Base-by-base conservation (phyloP, 1,140 invertebrate genomes). In the Portunus trituberculatus region DNA sequence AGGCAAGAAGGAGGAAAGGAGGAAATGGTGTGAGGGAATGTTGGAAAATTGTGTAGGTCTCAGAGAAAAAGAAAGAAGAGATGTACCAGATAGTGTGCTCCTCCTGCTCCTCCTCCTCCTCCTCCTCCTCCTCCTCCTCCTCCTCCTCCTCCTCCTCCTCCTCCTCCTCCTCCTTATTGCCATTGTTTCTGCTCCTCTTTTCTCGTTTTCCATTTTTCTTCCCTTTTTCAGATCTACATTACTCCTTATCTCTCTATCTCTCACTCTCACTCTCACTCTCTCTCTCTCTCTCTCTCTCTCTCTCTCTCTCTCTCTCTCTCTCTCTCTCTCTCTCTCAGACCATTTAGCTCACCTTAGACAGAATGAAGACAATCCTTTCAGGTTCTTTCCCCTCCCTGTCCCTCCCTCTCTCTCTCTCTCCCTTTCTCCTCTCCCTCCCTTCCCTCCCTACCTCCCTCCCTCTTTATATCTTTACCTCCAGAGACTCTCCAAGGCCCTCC, bases 241-340 rank as follows among this genome's bases (percentile, higher is more conserved):
- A 20, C n/a, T 76, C 12, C 52, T 59, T 14, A 59, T 20, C 67
- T 76, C 67, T 76, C 67, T 76, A 8, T 76, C 67, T 76, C 67
- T 76, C 67, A n/a, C 67, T 76, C 67, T 76, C 67, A n/a, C 67
- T 76, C 67, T 76, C 67, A 4, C n/a, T 76, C 67, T 76, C 67
- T 59, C 52, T 76, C 67, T 20, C 67, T 76, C n/a, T 76, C 67
- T 76, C 67, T 76, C 67, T 76, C 67, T 76, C 67, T 59, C 67
- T 76, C 67, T 76, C 67, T 76, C 67, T n/a, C 25, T n/a, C 25
- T n/a, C 67, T 76, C 67, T 76, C 67, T 76, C 67, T 76, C 67
- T 76, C 52, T 76, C 67, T 76, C 67, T 76, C 67, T 76, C 67
- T 76, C 67, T 76, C 67, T 76, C 67, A 59, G 52, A 59, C 52